Conservation (phyloP, 1,140 invertebrate species). For the Acromyrmex heyeri region DNA sequence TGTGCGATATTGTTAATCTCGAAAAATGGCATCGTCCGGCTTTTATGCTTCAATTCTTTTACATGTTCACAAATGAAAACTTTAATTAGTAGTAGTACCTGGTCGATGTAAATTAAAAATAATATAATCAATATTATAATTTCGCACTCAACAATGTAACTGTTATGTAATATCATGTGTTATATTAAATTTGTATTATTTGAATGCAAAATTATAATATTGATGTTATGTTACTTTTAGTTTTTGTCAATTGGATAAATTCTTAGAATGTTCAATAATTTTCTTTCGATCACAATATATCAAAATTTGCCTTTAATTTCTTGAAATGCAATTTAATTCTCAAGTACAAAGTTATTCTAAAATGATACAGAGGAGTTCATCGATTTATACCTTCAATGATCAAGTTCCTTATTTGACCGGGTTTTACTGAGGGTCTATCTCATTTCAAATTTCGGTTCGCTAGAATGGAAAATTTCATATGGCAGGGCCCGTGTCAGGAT, state of each 20-base stretch:
- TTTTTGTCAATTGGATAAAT: background rate
- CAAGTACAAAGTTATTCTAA: background rate
- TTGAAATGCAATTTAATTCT: background rate
- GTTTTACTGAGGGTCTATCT: background rate
- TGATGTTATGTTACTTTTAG: no score
- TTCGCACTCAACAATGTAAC: no score
- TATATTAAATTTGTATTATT: no score
- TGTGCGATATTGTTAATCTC: background rate
- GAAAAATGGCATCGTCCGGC: background rate
- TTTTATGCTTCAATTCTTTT: background rate
- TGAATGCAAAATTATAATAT: no score
- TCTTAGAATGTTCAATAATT: background rate
- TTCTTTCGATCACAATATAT: no score
- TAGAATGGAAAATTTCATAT: conserved; percentile 47
- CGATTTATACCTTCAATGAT: background rate
- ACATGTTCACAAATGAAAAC: background rate
- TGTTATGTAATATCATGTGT: no score
- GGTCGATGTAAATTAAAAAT: no score
- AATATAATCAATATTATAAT: no score
- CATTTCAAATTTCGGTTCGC: conserved; percentile 35
- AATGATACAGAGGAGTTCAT: background rate
- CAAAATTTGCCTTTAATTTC: background rate
- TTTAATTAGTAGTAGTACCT: background rate
- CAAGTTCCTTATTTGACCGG: background rate
- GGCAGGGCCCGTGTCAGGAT: conserved; percentile 1